These are phyloP conservation scores for Paracyclopina nana DNA, from an alignment of 1,140 invertebrate species.

Conservation along the genomic window DNA sequence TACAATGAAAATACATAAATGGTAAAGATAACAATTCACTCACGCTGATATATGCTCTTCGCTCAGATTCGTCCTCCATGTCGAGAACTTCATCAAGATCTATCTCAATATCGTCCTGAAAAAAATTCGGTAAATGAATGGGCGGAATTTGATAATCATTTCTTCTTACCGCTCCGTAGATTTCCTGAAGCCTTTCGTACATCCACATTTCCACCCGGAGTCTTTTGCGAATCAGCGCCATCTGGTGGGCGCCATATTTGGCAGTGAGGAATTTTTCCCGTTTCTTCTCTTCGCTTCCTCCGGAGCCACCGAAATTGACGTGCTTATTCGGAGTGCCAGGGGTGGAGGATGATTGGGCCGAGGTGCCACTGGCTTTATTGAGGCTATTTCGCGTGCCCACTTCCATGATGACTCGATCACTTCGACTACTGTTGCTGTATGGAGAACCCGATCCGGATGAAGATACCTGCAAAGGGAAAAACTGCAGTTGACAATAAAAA, in stretches of 20 bases:
- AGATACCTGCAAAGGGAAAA: too few relatives aligned
- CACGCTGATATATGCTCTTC: slow-evolving; percentile 60
- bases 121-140: background rate
- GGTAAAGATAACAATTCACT: slow-evolving; percentile 21
- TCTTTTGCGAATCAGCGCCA: slow-evolving; percentile 82
- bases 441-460: too few relatives aligned
- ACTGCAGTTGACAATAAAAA: too few relatives aligned
- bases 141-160: background rate
- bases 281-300: slow-evolving; percentile 61
- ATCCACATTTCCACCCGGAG: slow-evolving; percentile 92
- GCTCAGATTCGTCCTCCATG: slow-evolving; percentile 64
- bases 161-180: slow-evolving; percentile 40
- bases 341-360: background rate
- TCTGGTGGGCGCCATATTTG: slow-evolving; percentile 89
- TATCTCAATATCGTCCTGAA: slow-evolving; percentile 52
- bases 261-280: slow-evolving; percentile 85
- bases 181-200: slow-evolving; percentile 74
- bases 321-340: slow-evolving; percentile 27
- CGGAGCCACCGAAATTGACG: slow-evolving; percentile 60
- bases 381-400: too few relatives aligned
- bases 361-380: background rate
- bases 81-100: slow-evolving; percentile 81
- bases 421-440: too few relatives aligned
- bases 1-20: slow-evolving; percentile 2
- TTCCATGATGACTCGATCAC: too few relatives aligned